phyloP scores from a whole-genome alignment of 2,888 invertebrate genomes.

The Thera britannica region DNA sequence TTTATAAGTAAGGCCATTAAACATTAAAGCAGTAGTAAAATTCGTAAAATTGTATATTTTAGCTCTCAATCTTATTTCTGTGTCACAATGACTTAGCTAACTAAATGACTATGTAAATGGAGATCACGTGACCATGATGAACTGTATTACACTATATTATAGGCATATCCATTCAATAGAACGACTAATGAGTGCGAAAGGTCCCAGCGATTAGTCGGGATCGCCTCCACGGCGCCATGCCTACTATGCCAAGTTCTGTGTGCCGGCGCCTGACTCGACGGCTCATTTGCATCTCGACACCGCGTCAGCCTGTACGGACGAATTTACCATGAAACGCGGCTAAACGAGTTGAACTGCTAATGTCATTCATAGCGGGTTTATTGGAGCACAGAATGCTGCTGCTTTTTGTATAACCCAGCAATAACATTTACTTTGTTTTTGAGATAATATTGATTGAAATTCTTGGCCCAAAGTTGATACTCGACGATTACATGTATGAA shows the following conservation, averaged over 20 bases:
- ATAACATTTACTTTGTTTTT: neutral
- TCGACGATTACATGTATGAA: too few species aligned
- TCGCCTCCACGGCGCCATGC: constrained; percentile 54
- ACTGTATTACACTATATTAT: neutral
- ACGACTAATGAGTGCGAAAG: constrained; percentile 37
- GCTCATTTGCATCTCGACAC: constrained; percentile 47
- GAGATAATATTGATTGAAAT: neutral
- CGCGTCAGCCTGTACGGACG: constrained; percentile 38
- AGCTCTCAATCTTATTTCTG: too few species aligned
- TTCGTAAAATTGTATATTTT: too few species aligned
- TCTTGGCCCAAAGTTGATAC: too few species aligned
- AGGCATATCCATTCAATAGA: constrained; percentile 22
- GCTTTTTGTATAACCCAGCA: neutral
- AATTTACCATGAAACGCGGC: constrained; percentile 39
- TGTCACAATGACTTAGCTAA: too few species aligned
- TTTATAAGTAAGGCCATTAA: too few species aligned
- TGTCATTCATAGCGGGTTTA: constrained; percentile 30
- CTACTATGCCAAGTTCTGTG: constrained; percentile 25
- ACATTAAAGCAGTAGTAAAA: too few species aligned
- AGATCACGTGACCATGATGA: neutral
- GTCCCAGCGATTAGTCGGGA: constrained; percentile 56
- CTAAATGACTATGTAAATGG: neutral
- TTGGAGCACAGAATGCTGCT: constrained; percentile 26
- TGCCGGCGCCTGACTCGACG: constrained; percentile 44
- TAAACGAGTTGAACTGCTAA: constrained; percentile 36